Evolutionary conservation across 2,113 vertebrate genomes (phyloP).

Genomic region (Phylloscopus whistleri): DNA sequence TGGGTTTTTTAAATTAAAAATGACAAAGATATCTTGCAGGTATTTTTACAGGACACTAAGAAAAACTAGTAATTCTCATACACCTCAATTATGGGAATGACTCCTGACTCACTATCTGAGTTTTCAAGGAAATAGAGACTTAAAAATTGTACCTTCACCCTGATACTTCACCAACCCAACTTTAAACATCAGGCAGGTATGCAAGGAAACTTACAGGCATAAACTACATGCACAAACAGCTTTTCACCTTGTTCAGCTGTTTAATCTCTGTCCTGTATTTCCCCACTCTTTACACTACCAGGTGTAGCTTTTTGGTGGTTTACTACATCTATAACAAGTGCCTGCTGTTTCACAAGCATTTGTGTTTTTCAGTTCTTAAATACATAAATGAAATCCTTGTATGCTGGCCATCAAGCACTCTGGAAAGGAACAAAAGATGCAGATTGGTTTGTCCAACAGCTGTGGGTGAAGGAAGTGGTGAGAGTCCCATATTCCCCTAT

Average conservation of each 20-base stretch:
- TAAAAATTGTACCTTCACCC: background rate
- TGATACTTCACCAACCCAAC: background rate
- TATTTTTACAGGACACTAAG: background rate
- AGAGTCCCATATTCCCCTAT: background rate
- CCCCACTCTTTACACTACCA: background rate
- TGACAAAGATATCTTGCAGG: background rate
- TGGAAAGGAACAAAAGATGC: background rate
- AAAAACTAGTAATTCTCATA: background rate
- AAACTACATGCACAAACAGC: background rate
- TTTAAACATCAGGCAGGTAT: background rate
- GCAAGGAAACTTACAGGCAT: background rate
- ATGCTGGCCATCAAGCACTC: background rate
- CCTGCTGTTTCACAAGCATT: background rate
- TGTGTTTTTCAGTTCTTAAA: background rate
- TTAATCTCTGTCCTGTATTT: background rate
- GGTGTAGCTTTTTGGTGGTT: background rate
- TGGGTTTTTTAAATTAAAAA: background rate
- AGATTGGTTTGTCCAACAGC: background rate
- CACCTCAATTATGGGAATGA: background rate
- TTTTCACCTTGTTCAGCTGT: background rate
- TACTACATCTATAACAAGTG: background rate
- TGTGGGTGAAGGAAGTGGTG: background rate
- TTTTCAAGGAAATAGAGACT: background rate
- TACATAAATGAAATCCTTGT: background rate
- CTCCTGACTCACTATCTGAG: background rate